Base-by-base conservation (phyloP, 2,888 invertebrate genomes). In the Eupeodes latifasciatus region DNA sequence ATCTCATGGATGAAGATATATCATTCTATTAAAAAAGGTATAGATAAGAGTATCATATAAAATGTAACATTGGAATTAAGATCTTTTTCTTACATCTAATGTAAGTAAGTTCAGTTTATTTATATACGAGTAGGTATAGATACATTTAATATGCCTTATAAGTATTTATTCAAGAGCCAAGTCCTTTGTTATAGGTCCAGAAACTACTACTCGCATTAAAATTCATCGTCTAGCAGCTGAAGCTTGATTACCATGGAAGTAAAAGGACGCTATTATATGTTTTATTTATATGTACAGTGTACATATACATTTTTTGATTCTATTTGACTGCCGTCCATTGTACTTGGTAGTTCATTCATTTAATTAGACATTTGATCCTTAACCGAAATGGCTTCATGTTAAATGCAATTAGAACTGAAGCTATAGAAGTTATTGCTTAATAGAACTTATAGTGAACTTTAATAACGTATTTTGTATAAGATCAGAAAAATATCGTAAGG, bases 11-110 rank as follows among this genome's bases (percentile, higher is more conserved):
- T 27, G 40, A 40, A 67, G 61, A 75, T 49, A 51, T 74, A 67
- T 75, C 44, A 69, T 62, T 81, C 76, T 53, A 81, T 69, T 75
- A 69, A 55, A 62, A 44, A 67, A 71, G 19, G 57, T 16, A 51
- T 44, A 10, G 10, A 67, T 40, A 40, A 5, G 40, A 9, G 6
- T 5, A 40, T 40, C 40, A 40, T 40, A 10, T 19, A 16, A 67
- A 75, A 67, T 55, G n/a, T 34, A 36, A 66, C 9, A 11, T 51
- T 5, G 19, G 40, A 16, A 36, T 16, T 47, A 66, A 36, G n/a
- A 36, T 53, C 19, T 16, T 53, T 19, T 47, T 27, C 66, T 49
- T 19, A n/a, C 36, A 64, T 72, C 14, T 27, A 10, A 27, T 67
- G 19, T 19, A 34, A 51, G n/a, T 49, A 67, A 67, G 2, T 11